phyloP scores from a whole-genome alignment of 2,797 vertebrate species.

The Helarctos malayanus region DNA sequence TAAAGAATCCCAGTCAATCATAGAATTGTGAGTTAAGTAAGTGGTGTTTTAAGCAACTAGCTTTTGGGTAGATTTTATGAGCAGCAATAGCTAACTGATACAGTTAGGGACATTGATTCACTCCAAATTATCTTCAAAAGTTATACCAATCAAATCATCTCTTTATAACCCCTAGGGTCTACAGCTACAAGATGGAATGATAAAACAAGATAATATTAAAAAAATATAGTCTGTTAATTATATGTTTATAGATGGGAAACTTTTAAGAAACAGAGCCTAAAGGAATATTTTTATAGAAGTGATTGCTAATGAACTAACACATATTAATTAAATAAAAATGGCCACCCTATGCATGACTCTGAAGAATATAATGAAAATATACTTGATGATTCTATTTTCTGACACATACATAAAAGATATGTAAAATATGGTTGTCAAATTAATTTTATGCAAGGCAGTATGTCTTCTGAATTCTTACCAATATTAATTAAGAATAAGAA shows the following conservation, averaged over 20 bases:
- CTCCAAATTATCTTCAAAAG: background rate
- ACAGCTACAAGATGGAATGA: background rate
- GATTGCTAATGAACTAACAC: conserved; percentile 22
- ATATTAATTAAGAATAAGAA: conserved; percentile 68
- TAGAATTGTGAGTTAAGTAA: background rate
- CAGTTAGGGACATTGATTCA: background rate
- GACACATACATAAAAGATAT: conserved; percentile 34
- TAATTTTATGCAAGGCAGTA: conserved; percentile 21
- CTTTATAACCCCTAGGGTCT: background rate
- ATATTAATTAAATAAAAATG: conserved; percentile 67
- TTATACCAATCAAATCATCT: background rate
- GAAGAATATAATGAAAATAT: conserved; percentile 60
- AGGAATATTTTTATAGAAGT: conserved; percentile 34
- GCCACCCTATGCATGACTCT: background rate
- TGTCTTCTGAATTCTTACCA: conserved; percentile 54
- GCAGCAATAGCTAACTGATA: background rate
- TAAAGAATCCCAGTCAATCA: background rate
- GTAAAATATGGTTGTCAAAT: conserved; percentile 58
- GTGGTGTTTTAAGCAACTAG: background rate
- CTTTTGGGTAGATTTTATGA: background rate
- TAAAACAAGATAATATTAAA: conserved; percentile 39
- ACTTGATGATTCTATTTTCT: conserved; percentile 41
- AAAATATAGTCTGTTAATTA: conserved; percentile 19
- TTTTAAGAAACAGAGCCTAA: background rate
- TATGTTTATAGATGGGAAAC: background rate